Conservation (phyloP, 2,888 invertebrate species). For the Clusia tigrina region DNA sequence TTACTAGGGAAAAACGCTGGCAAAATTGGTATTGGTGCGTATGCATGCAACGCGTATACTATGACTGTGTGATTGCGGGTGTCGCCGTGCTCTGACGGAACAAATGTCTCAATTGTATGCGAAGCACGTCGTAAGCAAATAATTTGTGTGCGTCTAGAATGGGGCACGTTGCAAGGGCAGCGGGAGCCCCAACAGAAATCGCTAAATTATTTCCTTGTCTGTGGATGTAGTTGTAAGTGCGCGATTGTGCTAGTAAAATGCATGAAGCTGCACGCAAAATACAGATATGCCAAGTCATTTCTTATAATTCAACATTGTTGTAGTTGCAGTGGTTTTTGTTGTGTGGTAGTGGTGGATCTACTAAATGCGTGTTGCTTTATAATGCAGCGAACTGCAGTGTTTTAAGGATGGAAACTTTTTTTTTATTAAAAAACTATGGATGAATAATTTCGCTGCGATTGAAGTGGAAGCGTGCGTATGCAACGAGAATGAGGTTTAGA, state of each 20-base stretch:
- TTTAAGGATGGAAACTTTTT: no score
- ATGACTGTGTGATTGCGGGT: neutral
- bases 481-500: no score
- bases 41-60: neutral
- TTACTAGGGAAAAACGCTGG: no score
- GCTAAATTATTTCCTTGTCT: slow-evolving; percentile 14
- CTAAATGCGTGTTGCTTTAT: no score
- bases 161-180: neutral
- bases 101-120: slow-evolving; percentile 28
- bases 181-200: slow-evolving; percentile 8
- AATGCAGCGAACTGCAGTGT: no score
- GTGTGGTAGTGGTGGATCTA: no score
- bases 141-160: slow-evolving; percentile 30
- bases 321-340: no score
- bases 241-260: neutral
- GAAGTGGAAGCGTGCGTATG: no score
- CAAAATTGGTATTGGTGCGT: neutral
- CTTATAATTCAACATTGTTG: neutral
- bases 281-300: neutral
- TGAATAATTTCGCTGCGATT: no score
- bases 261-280: neutral
- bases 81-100: neutral
- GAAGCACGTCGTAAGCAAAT: slow-evolving; percentile 36
- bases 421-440: no score
- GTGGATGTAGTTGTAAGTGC: neutral